phyloP scores from a whole-genome alignment of 2,888 invertebrate genomes.

The Caprella mutica region DNA sequence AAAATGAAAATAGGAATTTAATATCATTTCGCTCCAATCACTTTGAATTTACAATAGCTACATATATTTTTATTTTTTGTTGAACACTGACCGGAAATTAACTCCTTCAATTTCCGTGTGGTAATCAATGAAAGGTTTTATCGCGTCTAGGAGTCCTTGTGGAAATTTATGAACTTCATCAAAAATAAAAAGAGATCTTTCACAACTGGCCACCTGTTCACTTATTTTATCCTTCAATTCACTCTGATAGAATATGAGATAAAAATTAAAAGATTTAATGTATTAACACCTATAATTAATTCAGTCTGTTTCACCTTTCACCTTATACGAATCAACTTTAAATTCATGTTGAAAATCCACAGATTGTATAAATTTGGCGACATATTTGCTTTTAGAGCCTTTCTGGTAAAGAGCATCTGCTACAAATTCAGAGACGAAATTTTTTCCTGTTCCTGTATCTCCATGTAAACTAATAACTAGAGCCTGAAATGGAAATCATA shows the following conservation, averaged over 20 bases:
- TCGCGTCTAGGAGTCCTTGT: constrained; percentile 61
- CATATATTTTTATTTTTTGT: no score
- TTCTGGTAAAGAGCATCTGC: constrained; percentile 55
- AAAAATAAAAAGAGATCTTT: constrained; percentile 76
- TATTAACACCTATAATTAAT: no score
- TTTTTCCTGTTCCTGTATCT: constrained; percentile 85
- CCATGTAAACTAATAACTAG: constrained; percentile 89
- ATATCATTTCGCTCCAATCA: no score
- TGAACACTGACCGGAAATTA: constrained; percentile 52
- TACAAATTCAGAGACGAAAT: constrained; percentile 67
- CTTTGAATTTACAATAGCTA: no score
- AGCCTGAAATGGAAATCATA: no score
- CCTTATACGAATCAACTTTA: constrained; percentile 49
- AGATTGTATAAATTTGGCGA: constrained; percentile 68
- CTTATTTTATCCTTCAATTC: constrained; percentile 45
- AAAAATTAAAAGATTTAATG: no score
- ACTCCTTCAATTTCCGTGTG: constrained; percentile 57
- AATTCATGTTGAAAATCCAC: constrained; percentile 60
- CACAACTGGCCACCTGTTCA: constrained; percentile 56
- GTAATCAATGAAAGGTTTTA: constrained; percentile 82
- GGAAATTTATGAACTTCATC: constrained; percentile 96
- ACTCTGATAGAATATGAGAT: no score
- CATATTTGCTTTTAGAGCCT: constrained; percentile 63
- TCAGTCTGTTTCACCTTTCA: no score
- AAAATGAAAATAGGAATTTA: no score